phyloP scores from a whole-genome alignment of 1,140 invertebrate genomes.

The Ips typographus region DNA sequence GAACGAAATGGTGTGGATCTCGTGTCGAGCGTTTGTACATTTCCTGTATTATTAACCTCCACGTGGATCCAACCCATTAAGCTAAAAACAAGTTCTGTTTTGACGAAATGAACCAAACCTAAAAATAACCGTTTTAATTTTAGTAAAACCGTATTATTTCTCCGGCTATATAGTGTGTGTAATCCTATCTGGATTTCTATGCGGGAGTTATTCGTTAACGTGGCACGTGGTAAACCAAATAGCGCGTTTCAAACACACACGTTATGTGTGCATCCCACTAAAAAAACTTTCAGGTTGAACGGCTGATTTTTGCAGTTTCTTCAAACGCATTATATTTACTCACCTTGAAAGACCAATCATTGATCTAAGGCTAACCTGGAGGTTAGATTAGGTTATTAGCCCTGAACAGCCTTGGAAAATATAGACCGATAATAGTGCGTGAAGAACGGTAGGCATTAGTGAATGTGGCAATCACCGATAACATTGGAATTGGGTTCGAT shows the following conservation, averaged over 20 bases:
- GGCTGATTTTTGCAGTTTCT: background rate
- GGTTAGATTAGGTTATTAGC: conserved; percentile 23
- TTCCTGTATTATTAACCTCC: no score
- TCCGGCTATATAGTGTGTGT: background rate
- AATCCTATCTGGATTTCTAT: conserved; percentile 2
- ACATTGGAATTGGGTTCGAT: background rate
- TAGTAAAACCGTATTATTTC: conserved; percentile 2
- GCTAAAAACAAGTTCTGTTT: background rate
- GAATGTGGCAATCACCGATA: background rate
- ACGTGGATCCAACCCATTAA: no score
- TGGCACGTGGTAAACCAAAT: no score
- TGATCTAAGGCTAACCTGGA: conserved; percentile 16
- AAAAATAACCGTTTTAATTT: conserved; percentile 1
- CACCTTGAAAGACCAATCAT: conserved; percentile 28
- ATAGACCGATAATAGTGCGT: conserved; percentile 19
- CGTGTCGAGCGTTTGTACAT: no score
- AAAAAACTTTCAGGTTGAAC: background rate
- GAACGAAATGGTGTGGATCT: no score
- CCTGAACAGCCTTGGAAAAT: conserved; percentile 17
- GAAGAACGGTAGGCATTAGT: conserved; percentile 14
- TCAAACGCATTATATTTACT: conserved; percentile 8
- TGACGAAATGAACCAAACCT: conserved; percentile 1
- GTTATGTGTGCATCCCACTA: background rate
- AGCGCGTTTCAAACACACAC: background rate
- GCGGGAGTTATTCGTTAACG: background rate